Evolutionary conservation across 2,888 invertebrate genomes (phyloP).

Genomic region (Megalurothrips usitatus): DNA sequence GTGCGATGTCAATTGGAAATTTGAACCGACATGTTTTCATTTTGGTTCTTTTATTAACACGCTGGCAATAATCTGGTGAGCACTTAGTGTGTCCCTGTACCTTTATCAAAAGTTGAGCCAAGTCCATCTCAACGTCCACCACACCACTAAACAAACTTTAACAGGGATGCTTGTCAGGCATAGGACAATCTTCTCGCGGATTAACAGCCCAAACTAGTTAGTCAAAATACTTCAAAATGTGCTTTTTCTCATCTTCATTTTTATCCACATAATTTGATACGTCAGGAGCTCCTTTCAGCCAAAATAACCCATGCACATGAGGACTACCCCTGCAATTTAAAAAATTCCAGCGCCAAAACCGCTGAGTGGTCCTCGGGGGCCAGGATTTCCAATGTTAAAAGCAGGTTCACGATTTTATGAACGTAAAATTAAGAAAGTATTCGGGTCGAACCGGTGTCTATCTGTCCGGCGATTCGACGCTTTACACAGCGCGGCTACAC

Average conservation of each 20-base stretch:
- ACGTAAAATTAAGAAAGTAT: no score
- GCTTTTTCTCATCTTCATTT: neutral
- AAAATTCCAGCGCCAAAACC: neutral
- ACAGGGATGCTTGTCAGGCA: neutral
- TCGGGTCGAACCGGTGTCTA: no score
- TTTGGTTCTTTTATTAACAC: neutral
- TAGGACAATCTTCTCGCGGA: neutral
- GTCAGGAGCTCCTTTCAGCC: neutral
- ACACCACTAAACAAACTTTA: neutral
- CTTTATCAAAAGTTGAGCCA: neutral
- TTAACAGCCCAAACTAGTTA: neutral
- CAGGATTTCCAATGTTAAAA: no score
- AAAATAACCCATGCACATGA: neutral
- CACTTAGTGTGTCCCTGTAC: neutral
- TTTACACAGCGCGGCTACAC: no score
- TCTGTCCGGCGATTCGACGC: no score
- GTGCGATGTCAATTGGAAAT: neutral
- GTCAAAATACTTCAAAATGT: neutral
- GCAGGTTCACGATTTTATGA: no score
- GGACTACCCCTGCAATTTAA: neutral
- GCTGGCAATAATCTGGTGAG: neutral
- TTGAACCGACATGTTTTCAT: conserved; percentile 11
- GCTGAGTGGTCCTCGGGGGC: no score
- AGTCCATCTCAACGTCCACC: neutral
- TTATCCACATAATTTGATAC: neutral